Conservation (phyloP, 2,888 invertebrate genomes). For the Carabus problematicus region DNA sequence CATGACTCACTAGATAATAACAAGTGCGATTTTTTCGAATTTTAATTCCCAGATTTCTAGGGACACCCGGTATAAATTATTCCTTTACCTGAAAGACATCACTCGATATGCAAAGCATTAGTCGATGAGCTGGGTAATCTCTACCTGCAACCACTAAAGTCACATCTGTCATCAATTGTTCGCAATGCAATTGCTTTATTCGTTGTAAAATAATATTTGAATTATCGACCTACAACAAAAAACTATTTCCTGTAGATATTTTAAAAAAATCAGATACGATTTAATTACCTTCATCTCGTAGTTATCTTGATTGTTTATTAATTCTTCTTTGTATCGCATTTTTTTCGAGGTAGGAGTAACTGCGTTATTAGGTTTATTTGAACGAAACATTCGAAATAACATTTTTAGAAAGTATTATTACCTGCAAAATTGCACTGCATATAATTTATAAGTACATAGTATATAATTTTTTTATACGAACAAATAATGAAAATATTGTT, state of each 20-base stretch:
- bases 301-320: conserved; percentile 6
- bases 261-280: not conserved
- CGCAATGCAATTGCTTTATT: conserved; percentile 83
- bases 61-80: too few relatives aligned
- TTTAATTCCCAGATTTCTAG: too few relatives aligned
- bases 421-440: too few relatives aligned
- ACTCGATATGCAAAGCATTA: conserved; percentile 92
- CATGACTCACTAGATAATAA: too few relatives aligned
- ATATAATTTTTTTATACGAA: too few relatives aligned
- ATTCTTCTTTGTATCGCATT: conserved; percentile 30
- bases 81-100: conserved; percentile 89
- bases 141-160: conserved; percentile 82
- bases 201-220: conserved; percentile 81
- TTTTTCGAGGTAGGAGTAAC: conserved; percentile 31
- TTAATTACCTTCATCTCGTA: conserved; percentile 28
- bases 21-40: too few relatives aligned
- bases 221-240: conserved; percentile 77
- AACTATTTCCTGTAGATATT: conserved; percentile 30
- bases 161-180: conserved; percentile 89
- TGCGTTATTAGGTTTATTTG: conserved; percentile 31
- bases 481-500: too few relatives aligned
- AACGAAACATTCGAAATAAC: conserved; percentile 38
- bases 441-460: too few relatives aligned
- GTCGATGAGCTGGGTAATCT: conserved; percentile 86
- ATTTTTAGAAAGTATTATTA: conserved; percentile 9